These are phyloP conservation scores for Atherinosoma microstoma DNA, from an alignment of 2,797 vertebrate species.

Conservation along the genomic window DNA sequence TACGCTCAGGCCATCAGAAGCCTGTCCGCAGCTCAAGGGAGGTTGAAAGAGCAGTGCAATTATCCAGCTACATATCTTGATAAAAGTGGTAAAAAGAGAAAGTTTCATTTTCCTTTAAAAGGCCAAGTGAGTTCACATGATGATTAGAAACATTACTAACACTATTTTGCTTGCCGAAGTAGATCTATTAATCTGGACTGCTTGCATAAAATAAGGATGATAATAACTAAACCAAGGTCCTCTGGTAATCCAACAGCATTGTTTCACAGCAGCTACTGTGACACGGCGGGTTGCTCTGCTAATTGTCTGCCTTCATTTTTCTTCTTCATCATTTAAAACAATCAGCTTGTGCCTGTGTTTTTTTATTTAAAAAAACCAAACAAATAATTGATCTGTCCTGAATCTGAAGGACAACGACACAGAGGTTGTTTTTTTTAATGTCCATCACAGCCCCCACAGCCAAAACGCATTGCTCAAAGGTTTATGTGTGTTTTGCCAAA, in stretches of 20 bases:
- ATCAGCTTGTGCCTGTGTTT: background rate
- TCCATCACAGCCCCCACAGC: background rate
- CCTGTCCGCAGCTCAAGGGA: background rate
- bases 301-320: background rate
- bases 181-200: background rate
- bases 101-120: background rate
- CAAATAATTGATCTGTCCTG: background rate
- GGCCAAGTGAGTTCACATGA: background rate
- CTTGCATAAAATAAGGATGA: background rate
- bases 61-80: slow-evolving; percentile 7
- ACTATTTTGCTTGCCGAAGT: background rate
- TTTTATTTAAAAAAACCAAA: background rate
- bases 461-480: background rate
- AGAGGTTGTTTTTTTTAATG: background rate
- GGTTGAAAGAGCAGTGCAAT: slow-evolving; percentile 2
- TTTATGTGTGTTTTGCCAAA: background rate
- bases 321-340: background rate
- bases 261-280: background rate
- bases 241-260: background rate
- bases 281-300: background rate
- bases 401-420: background rate
- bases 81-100: background rate
- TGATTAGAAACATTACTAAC: background rate
- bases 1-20: background rate
- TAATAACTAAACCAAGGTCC: background rate